phyloP scores from a whole-genome alignment of 1,140 invertebrate genomes.

The Drosophila yakuba region DNA sequence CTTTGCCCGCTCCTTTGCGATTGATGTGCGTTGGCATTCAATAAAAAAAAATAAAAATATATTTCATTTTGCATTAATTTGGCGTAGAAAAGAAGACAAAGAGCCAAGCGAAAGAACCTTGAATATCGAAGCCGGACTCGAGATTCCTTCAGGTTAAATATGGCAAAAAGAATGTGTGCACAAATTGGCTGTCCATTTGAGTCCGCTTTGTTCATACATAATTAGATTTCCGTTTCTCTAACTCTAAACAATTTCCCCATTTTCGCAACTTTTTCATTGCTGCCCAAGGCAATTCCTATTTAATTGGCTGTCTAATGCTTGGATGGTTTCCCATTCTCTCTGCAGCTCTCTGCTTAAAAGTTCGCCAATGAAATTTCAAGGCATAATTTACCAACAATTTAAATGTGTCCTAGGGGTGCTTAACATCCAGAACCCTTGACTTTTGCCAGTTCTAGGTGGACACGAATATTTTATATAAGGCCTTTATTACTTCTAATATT shows the following conservation, averaged over 20 bases:
- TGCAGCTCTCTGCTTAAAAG: conserved; percentile 22
- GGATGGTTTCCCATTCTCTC: conserved; percentile 28
- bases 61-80: conserved; percentile 66
- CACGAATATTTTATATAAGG: neutral
- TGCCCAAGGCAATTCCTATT: conserved; percentile 54
- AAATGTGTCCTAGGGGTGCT: conserved; percentile 23
- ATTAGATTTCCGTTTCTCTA: conserved; percentile 61
- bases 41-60: conserved; percentile 51
- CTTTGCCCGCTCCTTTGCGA: neutral
- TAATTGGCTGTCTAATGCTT: conserved; percentile 68
- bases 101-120: neutral
- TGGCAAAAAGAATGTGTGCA: conserved; percentile 43
- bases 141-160: conserved; percentile 48
- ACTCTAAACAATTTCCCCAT: conserved; percentile 29
- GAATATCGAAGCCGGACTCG: conserved; percentile 40
- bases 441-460: conserved; percentile 19
- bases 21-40: conserved; percentile 42
- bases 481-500: neutral
- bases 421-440: conserved; percentile 24
- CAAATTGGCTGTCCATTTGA: conserved; percentile 67
- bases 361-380: conserved; percentile 33
- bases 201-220: conserved; percentile 56
- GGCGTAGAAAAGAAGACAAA: conserved; percentile 19
- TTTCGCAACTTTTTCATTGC: conserved; percentile 21
- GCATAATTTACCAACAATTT: conserved; percentile 55